Evolutionary conservation across 2,888 invertebrate genomes (phyloP), one percentile per base, ranked within the genome.

Genomic region (Biston betularia): DNA sequence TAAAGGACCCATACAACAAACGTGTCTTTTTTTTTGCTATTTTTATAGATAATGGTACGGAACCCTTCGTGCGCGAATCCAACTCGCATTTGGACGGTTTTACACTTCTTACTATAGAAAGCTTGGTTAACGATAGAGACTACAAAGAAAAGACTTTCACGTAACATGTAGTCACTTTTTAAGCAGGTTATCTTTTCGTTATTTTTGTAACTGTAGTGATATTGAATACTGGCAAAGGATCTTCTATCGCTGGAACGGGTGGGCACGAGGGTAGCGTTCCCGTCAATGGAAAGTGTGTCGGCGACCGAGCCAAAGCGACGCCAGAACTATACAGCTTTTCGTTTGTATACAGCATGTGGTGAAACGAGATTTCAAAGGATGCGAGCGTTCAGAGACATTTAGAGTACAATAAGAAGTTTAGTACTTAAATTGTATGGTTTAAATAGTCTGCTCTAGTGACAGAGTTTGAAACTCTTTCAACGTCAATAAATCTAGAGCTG

Each of bases 221-320:
- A 15, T 44, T 33, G 9, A 11, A 11, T 62, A 62, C 62, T 66
- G 57, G 48, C 14, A 44, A 11, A 49, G 68, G 45, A 62, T 42
- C 40, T 53, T 50, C 54, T 70, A 68, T 72, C 75, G 72, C 71
- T 24, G 10, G 33, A 56, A 42, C 9, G 53, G 74, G 78, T 74
- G 80, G 82, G 65, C 65, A 74, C 76, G 82, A 83, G 79, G 79
- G 79, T 70, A 79, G 76, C 77, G 78, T 76, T 81, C 83, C 89
- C 86, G 90, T 92, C 93, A 91, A 91, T 90, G 90, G 88, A 88
- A 89, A 89, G 86, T 87, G 88, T 89, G 90, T 90, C 94, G 90
- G 87, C 78, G 77, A 71, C 82, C 86, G 86, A 93, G 94, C 89
- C 93, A 86, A 76, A 82, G 84, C 83, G 94, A 86, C 94, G 94